Evolutionary conservation across 1,140 invertebrate genomes (phyloP), one percentile per base, ranked within the genome.

Genomic region (Steinernema feltiae): DNA sequence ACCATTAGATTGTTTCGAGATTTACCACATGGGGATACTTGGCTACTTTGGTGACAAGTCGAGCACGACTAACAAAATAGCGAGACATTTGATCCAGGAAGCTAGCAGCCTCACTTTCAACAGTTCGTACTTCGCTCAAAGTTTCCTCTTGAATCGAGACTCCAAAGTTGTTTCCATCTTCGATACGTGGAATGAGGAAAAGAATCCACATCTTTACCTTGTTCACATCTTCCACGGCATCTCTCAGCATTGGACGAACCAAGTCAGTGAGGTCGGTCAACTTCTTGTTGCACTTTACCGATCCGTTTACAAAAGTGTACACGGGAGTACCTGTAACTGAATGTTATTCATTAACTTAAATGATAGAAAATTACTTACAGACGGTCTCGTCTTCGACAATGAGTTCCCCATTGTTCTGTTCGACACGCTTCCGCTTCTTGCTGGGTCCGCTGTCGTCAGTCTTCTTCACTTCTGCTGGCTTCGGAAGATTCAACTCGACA

Each of bases 141-240:
- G 94, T 95, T 84, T 98, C 96, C 88, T 98, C 97, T 90, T 90
- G 89, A 87, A 98, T 95, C 70, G 94, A 96, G 0, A 98, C 95
- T 72, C 95, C 95, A 90, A 98, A 98, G 87, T 98, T 98, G 87
- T 97, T 98, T 48, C 95, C 95, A 88, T 98, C 95, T 89, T 99
- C 96, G 84, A 98, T 98, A 89, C 97, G 97, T 1, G 96, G 96
- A 87, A 98, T 98, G 90, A 97, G 91, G 84, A 96, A 96, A 17
- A 93, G 94, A 84, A 99, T 94, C 96, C 96, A 99, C 94, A 98
- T 98, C 90, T 98, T 98, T 73, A 98, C 92, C 85, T 93, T 90
- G 89, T 97, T 95, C 70, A 94, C 92, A 88, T 97, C 93, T 87
- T 97, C 94, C 74, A 97, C 91, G 46, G 97, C 90, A 86, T 95